Evolutionary conservation across 2,797 vertebrate genomes (phyloP), one percentile per base, ranked within the genome.

Genomic region (Cyprinodon diabolis): DNA sequence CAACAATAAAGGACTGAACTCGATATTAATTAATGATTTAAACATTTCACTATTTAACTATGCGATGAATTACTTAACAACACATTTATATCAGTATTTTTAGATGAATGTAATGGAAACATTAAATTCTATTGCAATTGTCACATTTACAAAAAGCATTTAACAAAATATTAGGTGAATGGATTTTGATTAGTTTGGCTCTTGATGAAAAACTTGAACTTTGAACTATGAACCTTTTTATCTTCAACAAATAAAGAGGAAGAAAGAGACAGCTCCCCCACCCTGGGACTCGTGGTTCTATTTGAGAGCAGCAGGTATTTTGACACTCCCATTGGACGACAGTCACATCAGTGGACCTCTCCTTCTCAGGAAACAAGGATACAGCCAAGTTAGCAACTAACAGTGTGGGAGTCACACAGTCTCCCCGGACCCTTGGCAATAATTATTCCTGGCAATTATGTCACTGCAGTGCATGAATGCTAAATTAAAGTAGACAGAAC

Each of bases 361-460:
- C 60, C 77, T 73, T 85, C 77, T 88, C 82, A 79, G 77, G 77
- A 81, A 78, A 82, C 78, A 81, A 66, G 45, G 72, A 68, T 56
- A 55, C 43, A 51, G 66, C 71, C 75, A 77, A 63, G 75, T 77
- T 51, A 48, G 37, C 72, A 54, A 79, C 57, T 72, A 43, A 76
- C 74, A 81, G 71, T 45, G 76, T 71, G 71, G 77, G 70, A 84
- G 69, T 76, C 65, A 11, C 62, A 69, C 58, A 73, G 62, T 75
- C 79, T 82, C 68, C 75, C 80, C 55, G 43, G 48, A 72, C 67
- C 74, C 73, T 81, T 77, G 86, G 88, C 87, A 90, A 90, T 88
- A 87, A 89, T 79, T 81, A 78, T 79, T 78, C 72, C 66, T 63
- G 51, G 76, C 76, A 70, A 83, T 85, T 79, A 65, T 80, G 74